Evolutionary conservation across 1,140 invertebrate genomes (phyloP).

Genomic region (Artemia franciscana): DNA sequence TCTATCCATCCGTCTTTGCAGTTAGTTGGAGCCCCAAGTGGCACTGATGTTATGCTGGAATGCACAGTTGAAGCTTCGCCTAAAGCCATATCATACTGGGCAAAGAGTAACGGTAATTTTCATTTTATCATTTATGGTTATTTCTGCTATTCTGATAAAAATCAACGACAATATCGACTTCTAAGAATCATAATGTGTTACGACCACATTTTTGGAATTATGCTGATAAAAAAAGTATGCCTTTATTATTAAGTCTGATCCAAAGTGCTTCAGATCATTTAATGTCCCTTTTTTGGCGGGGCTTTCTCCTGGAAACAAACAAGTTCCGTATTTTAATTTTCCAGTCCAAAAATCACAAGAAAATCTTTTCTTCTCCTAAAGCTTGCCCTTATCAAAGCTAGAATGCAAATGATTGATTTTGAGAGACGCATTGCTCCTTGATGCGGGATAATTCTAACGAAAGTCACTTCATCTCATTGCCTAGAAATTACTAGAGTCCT

Average conservation of each 20-base stretch:
- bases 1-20: slow-evolving; percentile 70
- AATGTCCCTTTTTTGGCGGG: not conserved
- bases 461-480: not conserved
- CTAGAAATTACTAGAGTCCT: not conserved
- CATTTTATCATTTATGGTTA: not conserved
- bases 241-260: not conserved
- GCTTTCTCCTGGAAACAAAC: not conserved
- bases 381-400: not conserved
- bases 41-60: slow-evolving; percentile 61
- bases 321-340: not conserved
- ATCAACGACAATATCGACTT: too few relatives aligned
- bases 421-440: not conserved
- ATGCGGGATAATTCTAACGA: not conserved
- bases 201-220: too few relatives aligned
- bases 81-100: slow-evolving; percentile 70
- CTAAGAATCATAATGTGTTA: too few relatives aligned
- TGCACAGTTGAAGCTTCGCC: slow-evolving; percentile 73
- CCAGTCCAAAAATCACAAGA: not conserved
- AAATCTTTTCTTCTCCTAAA: not conserved
- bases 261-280: not conserved
- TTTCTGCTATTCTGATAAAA: not conserved
- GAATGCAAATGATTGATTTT: not conserved
- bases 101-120: slow-evolving; percentile 40
- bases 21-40: slow-evolving; percentile 58
- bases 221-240: too few relatives aligned